phyloP scores from a whole-genome alignment of 2,888 invertebrate genomes.

The Dryobota labecula region DNA sequence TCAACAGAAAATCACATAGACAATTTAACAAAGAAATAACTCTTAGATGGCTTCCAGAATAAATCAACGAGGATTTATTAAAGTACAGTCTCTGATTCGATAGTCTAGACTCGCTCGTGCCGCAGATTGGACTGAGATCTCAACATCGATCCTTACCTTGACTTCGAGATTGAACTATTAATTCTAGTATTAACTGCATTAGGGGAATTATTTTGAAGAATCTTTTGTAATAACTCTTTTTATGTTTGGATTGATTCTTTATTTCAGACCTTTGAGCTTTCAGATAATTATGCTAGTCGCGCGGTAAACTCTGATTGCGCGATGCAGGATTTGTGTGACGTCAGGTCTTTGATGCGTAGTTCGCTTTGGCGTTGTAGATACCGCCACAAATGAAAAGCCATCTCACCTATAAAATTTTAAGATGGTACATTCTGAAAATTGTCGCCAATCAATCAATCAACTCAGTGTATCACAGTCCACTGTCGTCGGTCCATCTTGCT shows the following conservation, averaged over 20 bases:
- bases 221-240: conserved; percentile 16
- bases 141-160: conserved; percentile 22
- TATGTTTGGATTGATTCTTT: conserved; percentile 3
- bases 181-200: conserved; percentile 32
- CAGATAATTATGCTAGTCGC: too few species aligned
- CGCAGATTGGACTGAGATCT: conserved; percentile 40
- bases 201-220: not conserved
- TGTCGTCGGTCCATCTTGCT: too few species aligned
- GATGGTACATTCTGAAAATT: too few species aligned
- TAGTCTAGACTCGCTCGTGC: conserved; percentile 34
- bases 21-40: conserved; percentile 30
- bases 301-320: too few species aligned
- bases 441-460: too few species aligned
- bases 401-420: too few species aligned
- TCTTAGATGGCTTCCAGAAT: conserved; percentile 31
- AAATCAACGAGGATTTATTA: conserved; percentile 46
- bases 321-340: too few species aligned
- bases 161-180: conserved; percentile 46
- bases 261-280: not conserved
- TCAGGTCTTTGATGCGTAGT: too few species aligned
- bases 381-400: too few species aligned
- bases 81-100: conserved; percentile 28
- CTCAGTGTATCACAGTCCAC: too few species aligned
- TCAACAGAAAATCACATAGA: conserved; percentile 6
- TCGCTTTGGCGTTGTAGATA: too few species aligned